Percentiles rank a stretch among this genome's conserved stretches.
Conservation (phyloP, 2,113 vertebrate species). For the Zingel zingel region DNA sequence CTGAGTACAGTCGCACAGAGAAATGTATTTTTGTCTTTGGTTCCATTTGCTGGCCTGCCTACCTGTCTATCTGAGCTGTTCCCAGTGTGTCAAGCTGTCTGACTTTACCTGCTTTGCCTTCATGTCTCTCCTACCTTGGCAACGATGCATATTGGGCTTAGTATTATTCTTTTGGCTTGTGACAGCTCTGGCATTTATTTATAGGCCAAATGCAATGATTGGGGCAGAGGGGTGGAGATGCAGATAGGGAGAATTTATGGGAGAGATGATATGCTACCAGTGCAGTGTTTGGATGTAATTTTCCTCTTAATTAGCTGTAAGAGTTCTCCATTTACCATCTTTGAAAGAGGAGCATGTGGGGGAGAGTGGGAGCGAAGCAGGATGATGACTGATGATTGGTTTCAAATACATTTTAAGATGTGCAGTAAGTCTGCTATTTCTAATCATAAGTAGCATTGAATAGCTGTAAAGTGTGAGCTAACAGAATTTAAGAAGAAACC, state of each 20-base stretch:
- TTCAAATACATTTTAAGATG: constrained; percentile 15
- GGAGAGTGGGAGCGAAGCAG: neutral
- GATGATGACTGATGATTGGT: neutral
- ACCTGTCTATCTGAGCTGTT: constrained; percentile 10
- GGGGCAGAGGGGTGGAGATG: constrained; percentile 34
- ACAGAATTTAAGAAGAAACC: neutral
- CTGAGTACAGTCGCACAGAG: neutral
- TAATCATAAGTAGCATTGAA: neutral
- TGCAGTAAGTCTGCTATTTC: neutral
- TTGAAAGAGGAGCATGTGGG: neutral
- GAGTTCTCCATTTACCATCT: constrained; percentile 34
- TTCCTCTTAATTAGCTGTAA: constrained; percentile 49
- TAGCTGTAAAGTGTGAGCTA: constrained; percentile 4
- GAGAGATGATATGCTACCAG: constrained; percentile 49
- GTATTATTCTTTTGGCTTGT: constrained; percentile 57
- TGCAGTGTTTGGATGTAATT: constrained; percentile 50
- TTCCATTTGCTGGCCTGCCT: neutral
- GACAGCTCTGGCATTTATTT: constrained; percentile 72
- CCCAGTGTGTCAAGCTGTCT: constrained; percentile 25
- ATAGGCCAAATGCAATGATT: constrained; percentile 66
- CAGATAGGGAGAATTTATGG: neutral
- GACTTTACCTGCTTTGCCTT: constrained; percentile 2
- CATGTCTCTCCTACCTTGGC: constrained; percentile 2
- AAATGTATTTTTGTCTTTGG: constrained; percentile 11
- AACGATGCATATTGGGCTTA: constrained; percentile 19